These are phyloP conservation scores for Apistogramma diplotaenia DNA, from an alignment of 2,113 vertebrate species.

Conservation along the genomic window DNA sequence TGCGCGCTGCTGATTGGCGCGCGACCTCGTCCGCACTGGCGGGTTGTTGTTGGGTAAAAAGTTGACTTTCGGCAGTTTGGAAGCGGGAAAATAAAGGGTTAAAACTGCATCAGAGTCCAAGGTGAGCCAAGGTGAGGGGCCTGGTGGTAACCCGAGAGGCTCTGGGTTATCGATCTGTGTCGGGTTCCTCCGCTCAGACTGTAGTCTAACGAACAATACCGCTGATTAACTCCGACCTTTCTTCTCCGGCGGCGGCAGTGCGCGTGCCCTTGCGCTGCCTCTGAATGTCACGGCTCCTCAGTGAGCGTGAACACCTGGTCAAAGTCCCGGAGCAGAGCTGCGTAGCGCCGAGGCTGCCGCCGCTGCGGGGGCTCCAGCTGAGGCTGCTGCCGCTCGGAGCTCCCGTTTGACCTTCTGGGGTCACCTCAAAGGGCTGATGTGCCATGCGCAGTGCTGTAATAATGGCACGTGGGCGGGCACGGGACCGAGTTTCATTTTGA, in stretches of 20 bases:
- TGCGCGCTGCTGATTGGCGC: background rate
- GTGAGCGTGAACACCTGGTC: constrained; percentile 8
- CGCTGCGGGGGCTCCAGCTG: background rate
- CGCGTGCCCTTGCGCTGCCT: constrained; percentile 29
- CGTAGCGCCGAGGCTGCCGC: background rate
- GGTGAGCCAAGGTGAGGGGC: constrained; percentile 88
- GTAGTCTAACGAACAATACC: constrained; percentile 47
- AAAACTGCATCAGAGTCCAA: constrained; percentile 91
- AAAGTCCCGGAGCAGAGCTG: background rate
- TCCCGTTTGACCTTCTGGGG: constrained; percentile 50
- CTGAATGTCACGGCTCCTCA: constrained; percentile 48
- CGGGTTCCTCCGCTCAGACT: constrained; percentile 42
- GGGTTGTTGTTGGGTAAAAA: background rate
- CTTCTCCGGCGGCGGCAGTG: constrained; percentile 9
- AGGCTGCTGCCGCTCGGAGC: background rate
- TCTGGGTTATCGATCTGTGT: constrained; percentile 40
- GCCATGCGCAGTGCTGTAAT: constrained; percentile 41
- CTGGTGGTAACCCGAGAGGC: constrained; percentile 25
- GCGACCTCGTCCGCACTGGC: background rate
- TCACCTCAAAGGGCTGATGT: constrained; percentile 57
- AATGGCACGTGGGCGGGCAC: background rate
- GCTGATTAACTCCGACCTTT: constrained; percentile 63
- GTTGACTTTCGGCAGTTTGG: background rate
- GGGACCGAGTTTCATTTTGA: background rate
- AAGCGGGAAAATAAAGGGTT: constrained; percentile 75